Percentiles rank a stretch among this genome's conserved stretches.
These are phyloP conservation scores for Chironomus striatipennis DNA, from an alignment of 1,140 invertebrate genomes.

Conservation along the genomic window DNA sequence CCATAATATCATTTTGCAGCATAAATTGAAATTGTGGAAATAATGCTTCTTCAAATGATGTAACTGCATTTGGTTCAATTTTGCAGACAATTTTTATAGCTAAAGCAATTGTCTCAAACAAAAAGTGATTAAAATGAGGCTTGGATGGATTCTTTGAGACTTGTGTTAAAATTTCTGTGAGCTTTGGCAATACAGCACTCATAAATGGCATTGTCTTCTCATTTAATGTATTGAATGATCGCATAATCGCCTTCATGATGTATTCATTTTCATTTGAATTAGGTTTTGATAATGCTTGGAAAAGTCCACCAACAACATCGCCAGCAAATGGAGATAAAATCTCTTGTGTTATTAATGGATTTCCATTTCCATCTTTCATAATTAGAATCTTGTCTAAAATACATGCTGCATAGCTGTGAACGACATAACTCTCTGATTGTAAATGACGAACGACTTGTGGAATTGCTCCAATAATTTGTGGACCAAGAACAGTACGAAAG, in stretches of 20 bases:
- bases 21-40: constrained; percentile 92
- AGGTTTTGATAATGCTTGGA: constrained; percentile 57
- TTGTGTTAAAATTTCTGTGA: constrained; percentile 71
- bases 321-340: constrained; percentile 52
- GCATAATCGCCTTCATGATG: constrained; percentile 93
- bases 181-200: constrained; percentile 65
- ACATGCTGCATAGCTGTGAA: constrained; percentile 91
- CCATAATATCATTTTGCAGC: constrained; percentile 83
- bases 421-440: constrained; percentile 66
- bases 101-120: constrained; percentile 89
- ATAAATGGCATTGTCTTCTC: constrained; percentile 74
- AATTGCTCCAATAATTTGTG: constrained; percentile 62
- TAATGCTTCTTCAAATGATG: constrained; percentile 82
- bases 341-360: constrained; percentile 46
- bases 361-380: constrained; percentile 50
- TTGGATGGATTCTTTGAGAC: constrained; percentile 94
- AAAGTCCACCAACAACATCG: constrained; percentile 64
- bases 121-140: constrained; percentile 95
- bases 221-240: constrained; percentile 73
- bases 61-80: constrained; percentile 64
- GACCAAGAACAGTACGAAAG: constrained; percentile 82
- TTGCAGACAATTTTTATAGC: constrained; percentile 82
- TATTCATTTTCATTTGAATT: constrained; percentile 92
- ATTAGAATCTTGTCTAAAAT: constrained; percentile 82
- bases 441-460: constrained; percentile 69